These are phyloP conservation scores for Trichopria drosophilae DNA, from an alignment of 2,888 invertebrate genomes.

Conservation along the genomic window DNA sequence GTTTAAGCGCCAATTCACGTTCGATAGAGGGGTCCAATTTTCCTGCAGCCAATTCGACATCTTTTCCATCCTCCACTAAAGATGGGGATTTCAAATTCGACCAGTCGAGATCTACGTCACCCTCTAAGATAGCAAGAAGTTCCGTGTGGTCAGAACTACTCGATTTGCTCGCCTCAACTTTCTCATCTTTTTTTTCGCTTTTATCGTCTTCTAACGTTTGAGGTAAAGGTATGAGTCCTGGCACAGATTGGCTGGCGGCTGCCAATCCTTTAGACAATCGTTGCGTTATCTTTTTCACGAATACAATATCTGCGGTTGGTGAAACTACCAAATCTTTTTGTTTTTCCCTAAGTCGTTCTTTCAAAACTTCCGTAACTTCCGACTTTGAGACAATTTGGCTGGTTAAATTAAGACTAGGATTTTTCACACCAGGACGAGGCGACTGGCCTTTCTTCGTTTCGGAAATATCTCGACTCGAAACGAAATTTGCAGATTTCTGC, in stretches of 20 bases:
- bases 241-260: slow-evolving; percentile 41
- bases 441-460: slow-evolving; percentile 27
- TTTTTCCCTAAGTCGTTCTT: slow-evolving; percentile 60
- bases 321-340: slow-evolving; percentile 57
- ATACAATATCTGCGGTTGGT: slow-evolving; percentile 59
- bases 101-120: slow-evolving; percentile 60
- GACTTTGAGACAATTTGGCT: slow-evolving; percentile 63
- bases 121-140: slow-evolving; percentile 63
- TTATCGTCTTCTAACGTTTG: slow-evolving; percentile 28
- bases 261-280: slow-evolving; percentile 59
- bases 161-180: slow-evolving; percentile 10
- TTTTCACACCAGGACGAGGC: slow-evolving; percentile 38
- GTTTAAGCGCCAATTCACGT: slow-evolving; percentile 63
- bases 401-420: slow-evolving; percentile 55
- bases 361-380: slow-evolving; percentile 62
- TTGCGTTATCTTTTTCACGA: slow-evolving; percentile 62
- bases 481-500: too few relatives aligned
- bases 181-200: slow-evolving; percentile 26
- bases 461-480: slow-evolving; percentile 3
- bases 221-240: slow-evolving; percentile 41
- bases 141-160: slow-evolving; percentile 60
- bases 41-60: slow-evolving; percentile 26
- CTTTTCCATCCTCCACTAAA: slow-evolving; percentile 27
- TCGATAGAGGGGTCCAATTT: slow-evolving; percentile 59
- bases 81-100: slow-evolving; percentile 50